A percentile compares a stretch with the other conserved stretches of the same genome.
phyloP scores from a whole-genome alignment of 2,888 invertebrate genomes.

The Drosophila quinaria region DNA sequence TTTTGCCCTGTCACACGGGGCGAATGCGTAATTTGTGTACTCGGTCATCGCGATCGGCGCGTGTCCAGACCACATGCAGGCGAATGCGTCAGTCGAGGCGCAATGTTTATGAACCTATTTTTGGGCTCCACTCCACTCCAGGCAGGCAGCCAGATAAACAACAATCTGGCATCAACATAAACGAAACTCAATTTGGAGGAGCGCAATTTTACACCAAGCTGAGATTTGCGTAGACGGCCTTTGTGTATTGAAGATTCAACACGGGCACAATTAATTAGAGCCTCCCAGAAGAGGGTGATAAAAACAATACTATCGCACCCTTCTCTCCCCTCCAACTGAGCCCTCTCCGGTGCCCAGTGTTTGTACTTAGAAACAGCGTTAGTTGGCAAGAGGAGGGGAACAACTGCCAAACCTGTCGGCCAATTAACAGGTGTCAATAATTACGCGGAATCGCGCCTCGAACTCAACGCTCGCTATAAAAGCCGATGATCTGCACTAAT shows the following conservation, averaged over 20 bases:
- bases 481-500: constrained; percentile 69
- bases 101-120: constrained; percentile 69
- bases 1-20: constrained; percentile 41
- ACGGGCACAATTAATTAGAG: constrained; percentile 85
- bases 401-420: constrained; percentile 61
- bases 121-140: constrained; percentile 18
- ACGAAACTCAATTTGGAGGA: not conserved
- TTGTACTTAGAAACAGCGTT: constrained; percentile 19
- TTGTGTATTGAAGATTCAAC: constrained; percentile 44
- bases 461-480: constrained; percentile 56
- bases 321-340: not conserved
- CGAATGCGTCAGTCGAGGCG: constrained; percentile 63
- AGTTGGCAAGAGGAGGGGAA: not conserved
- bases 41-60: constrained; percentile 38
- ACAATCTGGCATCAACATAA: constrained; percentile 22
- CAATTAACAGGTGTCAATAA: constrained; percentile 78
- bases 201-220: constrained; percentile 49
- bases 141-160: constrained; percentile 39
- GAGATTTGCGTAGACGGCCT: constrained; percentile 74
- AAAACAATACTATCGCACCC: constrained; percentile 56
- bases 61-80: constrained; percentile 60
- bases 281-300: constrained; percentile 50
- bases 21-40: constrained; percentile 64
- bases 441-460: constrained; percentile 72
- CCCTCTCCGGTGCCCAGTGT: not conserved